These are phyloP conservation scores for Synanthedon andrenaeformis DNA, from an alignment of 2,888 invertebrate genomes.

Conservation along the genomic window DNA sequence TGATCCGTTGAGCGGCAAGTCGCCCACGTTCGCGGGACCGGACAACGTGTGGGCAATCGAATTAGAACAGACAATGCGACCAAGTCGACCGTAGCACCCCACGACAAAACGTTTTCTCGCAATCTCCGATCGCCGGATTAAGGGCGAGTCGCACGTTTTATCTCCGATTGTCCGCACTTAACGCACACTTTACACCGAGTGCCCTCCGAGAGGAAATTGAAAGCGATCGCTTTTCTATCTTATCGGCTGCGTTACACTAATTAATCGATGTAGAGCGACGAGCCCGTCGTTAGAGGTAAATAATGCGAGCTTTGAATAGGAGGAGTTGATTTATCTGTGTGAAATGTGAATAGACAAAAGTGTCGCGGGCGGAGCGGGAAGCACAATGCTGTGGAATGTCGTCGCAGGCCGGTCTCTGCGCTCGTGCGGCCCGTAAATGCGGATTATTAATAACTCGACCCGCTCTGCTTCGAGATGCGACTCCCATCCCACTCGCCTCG, in stretches of 20 bases:
- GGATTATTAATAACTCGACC: conserved; percentile 66
- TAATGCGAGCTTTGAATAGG: conserved; percentile 55
- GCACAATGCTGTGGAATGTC: conserved; percentile 66
- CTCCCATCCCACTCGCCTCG: conserved; percentile 46
- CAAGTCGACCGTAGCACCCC: conserved; percentile 57
- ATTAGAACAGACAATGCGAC: conserved; percentile 60
- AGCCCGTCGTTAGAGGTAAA: conserved; percentile 59
- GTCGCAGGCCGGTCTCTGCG: conserved; percentile 49
- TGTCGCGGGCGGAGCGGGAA: conserved; percentile 61
- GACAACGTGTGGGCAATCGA: conserved; percentile 56
- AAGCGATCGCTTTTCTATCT: conserved; percentile 70
- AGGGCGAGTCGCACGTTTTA: conserved; percentile 68
- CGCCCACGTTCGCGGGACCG: conserved; percentile 40
- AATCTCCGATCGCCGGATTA: conserved; percentile 71
- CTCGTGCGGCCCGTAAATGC: conserved; percentile 64
- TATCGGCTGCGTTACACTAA: conserved; percentile 68
- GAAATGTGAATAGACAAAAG: conserved; percentile 68
- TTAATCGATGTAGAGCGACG: conserved; percentile 63
- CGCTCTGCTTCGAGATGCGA: conserved; percentile 33
- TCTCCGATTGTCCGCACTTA: conserved; percentile 71
- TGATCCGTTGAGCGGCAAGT: conserved; percentile 39
- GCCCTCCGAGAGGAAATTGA: conserved; percentile 69
- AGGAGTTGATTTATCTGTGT: conserved; percentile 63
- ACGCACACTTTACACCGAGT: conserved; percentile 68
- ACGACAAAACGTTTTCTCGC: conserved; percentile 70